Percentiles rank a stretch among this genome's conserved stretches.
Conservation (phyloP, 1,140 invertebrate genomes). For the Linepithema humile region DNA sequence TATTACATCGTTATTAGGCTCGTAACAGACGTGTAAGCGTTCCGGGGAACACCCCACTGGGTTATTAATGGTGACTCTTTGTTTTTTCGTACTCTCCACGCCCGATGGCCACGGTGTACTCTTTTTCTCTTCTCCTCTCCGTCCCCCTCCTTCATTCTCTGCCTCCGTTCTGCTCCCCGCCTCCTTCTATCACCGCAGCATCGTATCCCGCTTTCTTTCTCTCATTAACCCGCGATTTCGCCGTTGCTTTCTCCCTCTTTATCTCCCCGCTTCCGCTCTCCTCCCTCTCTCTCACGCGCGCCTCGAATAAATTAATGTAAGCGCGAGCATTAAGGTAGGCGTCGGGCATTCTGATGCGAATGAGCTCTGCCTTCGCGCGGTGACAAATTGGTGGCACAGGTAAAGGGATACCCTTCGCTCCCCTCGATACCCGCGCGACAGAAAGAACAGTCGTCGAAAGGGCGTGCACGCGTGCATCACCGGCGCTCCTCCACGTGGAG, state of each 20-base stretch:
- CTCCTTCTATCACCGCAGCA: conserved; percentile 16
- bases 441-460: conserved; percentile 26
- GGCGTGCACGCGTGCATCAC: conserved; percentile 46
- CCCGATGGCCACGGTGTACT: conserved; percentile 45
- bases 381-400: conserved; percentile 77
- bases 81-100: conserved; percentile 74
- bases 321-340: conserved; percentile 73
- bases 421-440: conserved; percentile 10
- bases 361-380: conserved; percentile 67
- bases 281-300: conserved; percentile 39
- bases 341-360: conserved; percentile 76
- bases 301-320: conserved; percentile 76
- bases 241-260: neutral
- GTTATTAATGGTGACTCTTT: conserved; percentile 80
- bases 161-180: conserved; percentile 40
- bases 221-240: conserved; percentile 15
- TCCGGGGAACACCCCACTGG: conserved; percentile 76
- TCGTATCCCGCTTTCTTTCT: neutral
- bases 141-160: neutral
- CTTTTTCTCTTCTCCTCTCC: neutral
- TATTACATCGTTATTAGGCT: conserved; percentile 80
- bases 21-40: conserved; percentile 77
- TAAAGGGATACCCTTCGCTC: conserved; percentile 71
- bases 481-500: neutral
- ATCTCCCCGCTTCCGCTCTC: neutral